phyloP scores from a whole-genome alignment of 2,888 invertebrate genomes.

The Protophormia terraenovae region DNA sequence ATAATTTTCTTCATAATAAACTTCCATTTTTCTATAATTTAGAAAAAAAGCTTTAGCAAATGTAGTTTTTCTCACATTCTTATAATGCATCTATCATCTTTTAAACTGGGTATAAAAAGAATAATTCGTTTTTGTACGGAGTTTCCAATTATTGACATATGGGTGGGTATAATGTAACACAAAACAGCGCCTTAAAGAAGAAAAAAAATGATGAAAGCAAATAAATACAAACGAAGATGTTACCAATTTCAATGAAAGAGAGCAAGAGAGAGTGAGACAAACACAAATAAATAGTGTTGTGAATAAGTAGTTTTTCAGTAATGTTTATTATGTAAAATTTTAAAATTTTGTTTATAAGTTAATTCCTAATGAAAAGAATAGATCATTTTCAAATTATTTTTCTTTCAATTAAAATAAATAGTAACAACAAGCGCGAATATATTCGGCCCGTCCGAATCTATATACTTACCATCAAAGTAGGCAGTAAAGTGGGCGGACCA shows the following conservation, averaged over 20 bases:
- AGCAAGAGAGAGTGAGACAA: too few relatives aligned
- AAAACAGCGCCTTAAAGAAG: slow-evolving; percentile 10
- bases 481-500: too few relatives aligned
- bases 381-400: too few relatives aligned
- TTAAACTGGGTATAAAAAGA: slow-evolving; percentile 27
- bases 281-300: too few relatives aligned
- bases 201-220: background rate
- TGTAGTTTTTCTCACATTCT: background rate
- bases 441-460: too few relatives aligned
- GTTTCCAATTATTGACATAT: slow-evolving; percentile 51
- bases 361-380: too few relatives aligned
- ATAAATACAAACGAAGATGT: background rate
- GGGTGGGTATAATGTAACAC: slow-evolving; percentile 57
- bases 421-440: too few relatives aligned
- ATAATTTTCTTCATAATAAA: slow-evolving; percentile 60
- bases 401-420: too few relatives aligned
- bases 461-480: too few relatives aligned
- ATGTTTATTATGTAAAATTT: too few relatives aligned
- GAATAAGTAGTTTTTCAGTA: too few relatives aligned
- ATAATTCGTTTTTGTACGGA: background rate
- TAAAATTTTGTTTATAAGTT: too few relatives aligned
- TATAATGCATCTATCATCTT: slow-evolving; percentile 60
- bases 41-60: background rate
- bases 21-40: slow-evolving; percentile 11
- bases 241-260: background rate